Evolutionary conservation across 2,797 vertebrate species (phyloP).

Genomic region (Lemur catta): DNA sequence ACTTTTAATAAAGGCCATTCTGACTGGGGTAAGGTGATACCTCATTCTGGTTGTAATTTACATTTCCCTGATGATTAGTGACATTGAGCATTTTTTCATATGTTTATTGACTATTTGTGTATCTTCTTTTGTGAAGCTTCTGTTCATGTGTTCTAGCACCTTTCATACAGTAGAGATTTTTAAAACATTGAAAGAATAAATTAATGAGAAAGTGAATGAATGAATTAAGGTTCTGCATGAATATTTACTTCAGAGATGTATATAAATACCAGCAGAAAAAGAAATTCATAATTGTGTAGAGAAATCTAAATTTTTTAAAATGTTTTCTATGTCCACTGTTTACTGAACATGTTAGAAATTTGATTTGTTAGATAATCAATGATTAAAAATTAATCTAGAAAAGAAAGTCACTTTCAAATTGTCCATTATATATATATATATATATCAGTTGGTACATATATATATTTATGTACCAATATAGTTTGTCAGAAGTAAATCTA

Average conservation of each 20-base stretch:
- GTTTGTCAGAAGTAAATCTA: constrained; percentile 25
- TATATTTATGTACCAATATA: not conserved
- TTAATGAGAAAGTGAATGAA: not conserved
- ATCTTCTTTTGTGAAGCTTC: too few relatives aligned
- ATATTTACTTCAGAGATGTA: not conserved
- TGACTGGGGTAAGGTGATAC: too few relatives aligned
- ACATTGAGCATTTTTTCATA: too few relatives aligned
- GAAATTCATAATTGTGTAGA: not conserved
- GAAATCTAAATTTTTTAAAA: not conserved
- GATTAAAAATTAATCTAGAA: not conserved
- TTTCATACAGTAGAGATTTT: not conserved
- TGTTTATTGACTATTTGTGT: too few relatives aligned
- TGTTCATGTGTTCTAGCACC: not conserved
- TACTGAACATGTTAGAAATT: not conserved
- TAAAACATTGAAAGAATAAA: not conserved
- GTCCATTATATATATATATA: not conserved
- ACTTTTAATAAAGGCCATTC: too few relatives aligned
- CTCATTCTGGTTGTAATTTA: too few relatives aligned
- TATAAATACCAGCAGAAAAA: not conserved
- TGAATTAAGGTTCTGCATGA: not conserved
- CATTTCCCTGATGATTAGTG: too few relatives aligned
- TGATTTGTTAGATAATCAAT: not conserved
- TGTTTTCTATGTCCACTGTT: not conserved
- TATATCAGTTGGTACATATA: not conserved
- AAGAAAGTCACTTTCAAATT: not conserved